A percentile compares a stretch with the other conserved stretches of the same genome.
These are phyloP conservation scores for Neocrepidodera transversa DNA, from an alignment of 2,888 invertebrate species.

Conservation along the genomic window DNA sequence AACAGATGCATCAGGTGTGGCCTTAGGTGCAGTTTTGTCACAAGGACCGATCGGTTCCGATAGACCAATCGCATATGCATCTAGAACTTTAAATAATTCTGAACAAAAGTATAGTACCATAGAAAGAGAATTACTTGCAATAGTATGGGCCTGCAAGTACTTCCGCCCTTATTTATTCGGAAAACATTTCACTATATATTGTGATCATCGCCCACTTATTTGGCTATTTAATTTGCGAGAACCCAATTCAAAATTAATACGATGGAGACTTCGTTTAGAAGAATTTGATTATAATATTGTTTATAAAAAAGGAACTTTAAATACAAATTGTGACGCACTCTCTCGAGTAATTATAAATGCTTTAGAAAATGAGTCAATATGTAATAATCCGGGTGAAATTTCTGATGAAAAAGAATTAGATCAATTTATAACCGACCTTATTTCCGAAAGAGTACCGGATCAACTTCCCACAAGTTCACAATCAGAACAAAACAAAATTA, in stretches of 20 bases:
- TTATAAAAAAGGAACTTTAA: conserved; percentile 12
- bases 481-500: neutral
- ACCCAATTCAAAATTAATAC: conserved; percentile 19
- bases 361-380: conserved; percentile 7
- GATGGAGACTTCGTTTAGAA: conserved; percentile 23
- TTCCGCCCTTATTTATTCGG: conserved; percentile 34
- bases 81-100: conserved; percentile 27
- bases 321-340: conserved; percentile 10
- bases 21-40: conserved; percentile 41
- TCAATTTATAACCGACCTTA: neutral
- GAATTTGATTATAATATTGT: conserved; percentile 24
- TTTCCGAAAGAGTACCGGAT: neutral
- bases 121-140: conserved; percentile 40
- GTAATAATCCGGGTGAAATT: neutral
- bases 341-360: conserved; percentile 11
- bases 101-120: conserved; percentile 35
- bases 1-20: conserved; percentile 41
- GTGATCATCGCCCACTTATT: conserved; percentile 30
- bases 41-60: conserved; percentile 39
- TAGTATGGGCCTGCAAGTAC: conserved; percentile 37
- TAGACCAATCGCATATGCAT: conserved; percentile 38
- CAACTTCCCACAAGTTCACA: neutral
- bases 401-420: no score
- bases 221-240: conserved; percentile 32
- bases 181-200: neutral